Evolutionary conservation across 2,888 invertebrate genomes (phyloP).

Genomic region (Selenia dentaria): DNA sequence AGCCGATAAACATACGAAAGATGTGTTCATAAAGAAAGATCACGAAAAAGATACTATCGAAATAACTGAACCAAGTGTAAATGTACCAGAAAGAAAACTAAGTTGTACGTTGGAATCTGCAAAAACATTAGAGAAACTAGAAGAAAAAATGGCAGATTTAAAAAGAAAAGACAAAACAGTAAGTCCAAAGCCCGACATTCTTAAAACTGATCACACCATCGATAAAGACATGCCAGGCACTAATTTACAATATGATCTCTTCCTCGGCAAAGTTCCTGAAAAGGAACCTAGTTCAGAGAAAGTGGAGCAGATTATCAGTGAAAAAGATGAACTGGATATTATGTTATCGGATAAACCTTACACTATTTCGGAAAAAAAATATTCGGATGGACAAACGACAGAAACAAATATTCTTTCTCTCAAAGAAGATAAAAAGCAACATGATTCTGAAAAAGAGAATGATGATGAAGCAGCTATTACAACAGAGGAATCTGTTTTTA

Average conservation of each 20-base stretch:
- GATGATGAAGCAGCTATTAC: conserved; percentile 19
- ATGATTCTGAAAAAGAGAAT: conserved; percentile 31
- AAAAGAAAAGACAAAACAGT: conserved; percentile 59
- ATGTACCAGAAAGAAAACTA: conserved; percentile 44
- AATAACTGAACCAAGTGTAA: background rate
- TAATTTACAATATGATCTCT: conserved; percentile 48
- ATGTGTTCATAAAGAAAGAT: background rate
- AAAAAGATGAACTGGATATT: conserved; percentile 13
- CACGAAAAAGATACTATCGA: background rate
- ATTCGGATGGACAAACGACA: conserved; percentile 11
- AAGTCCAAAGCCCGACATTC: conserved; percentile 1
- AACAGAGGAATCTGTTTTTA: background rate
- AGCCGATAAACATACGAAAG: too few species aligned
- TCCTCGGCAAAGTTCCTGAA: conserved; percentile 51
- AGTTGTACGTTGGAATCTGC: conserved; percentile 64
- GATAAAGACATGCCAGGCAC: conserved; percentile 38
- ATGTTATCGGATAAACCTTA: conserved; percentile 7
- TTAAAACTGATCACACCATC: conserved; percentile 44
- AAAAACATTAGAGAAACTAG: conserved; percentile 73
- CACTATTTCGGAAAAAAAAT: background rate
- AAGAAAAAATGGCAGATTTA: conserved; percentile 71
- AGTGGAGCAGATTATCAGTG: conserved; percentile 35
- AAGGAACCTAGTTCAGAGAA: conserved; percentile 57
- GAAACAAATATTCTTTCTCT: conserved; percentile 28
- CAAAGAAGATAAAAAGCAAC: conserved; percentile 31